Conservation (phyloP, 1,140 invertebrate genomes). For the Diachasmimorpha longicaudata region DNA sequence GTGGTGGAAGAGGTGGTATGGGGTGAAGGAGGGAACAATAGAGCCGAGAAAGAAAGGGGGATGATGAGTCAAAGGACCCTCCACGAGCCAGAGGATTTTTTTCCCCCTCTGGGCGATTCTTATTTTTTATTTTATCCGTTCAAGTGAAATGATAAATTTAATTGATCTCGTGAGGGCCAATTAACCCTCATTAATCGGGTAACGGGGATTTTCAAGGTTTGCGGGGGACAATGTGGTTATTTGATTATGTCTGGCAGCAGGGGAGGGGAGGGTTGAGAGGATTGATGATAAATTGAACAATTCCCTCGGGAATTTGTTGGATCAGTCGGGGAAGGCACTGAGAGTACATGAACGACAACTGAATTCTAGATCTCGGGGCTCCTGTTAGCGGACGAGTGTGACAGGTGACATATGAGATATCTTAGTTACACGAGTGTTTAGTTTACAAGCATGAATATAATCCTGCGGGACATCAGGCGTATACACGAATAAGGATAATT, state of each 20-base stretch:
- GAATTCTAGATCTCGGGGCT: not conserved
- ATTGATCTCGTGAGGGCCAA: slow-evolving; percentile 4
- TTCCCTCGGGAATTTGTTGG: no score
- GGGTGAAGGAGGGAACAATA: slow-evolving; percentile 46
- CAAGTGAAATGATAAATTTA: slow-evolving; percentile 50
- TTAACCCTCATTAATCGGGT: no score
- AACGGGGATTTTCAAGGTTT: no score
- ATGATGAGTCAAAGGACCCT: slow-evolving; percentile 51
- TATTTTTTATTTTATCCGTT: slow-evolving; percentile 56
- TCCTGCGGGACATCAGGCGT: not conserved
- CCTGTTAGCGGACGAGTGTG: not conserved
- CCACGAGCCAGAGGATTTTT: slow-evolving; percentile 41
- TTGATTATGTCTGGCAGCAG: no score
- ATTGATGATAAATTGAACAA: no score
- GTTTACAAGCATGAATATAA: not conserved
- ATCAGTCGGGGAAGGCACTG: not conserved
- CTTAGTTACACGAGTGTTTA: not conserved
- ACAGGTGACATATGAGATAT: slow-evolving; percentile 18
- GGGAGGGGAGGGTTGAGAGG: no score
- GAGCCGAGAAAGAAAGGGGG: not conserved
- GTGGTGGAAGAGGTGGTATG: no score
- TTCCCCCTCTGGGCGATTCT: slow-evolving; percentile 46
- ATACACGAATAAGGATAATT: not conserved
- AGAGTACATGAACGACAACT: not conserved
- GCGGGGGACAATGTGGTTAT: no score